Evolutionary conservation across 2,888 invertebrate species (phyloP).

Genomic region (Steinernema hermaphroditum): DNA sequence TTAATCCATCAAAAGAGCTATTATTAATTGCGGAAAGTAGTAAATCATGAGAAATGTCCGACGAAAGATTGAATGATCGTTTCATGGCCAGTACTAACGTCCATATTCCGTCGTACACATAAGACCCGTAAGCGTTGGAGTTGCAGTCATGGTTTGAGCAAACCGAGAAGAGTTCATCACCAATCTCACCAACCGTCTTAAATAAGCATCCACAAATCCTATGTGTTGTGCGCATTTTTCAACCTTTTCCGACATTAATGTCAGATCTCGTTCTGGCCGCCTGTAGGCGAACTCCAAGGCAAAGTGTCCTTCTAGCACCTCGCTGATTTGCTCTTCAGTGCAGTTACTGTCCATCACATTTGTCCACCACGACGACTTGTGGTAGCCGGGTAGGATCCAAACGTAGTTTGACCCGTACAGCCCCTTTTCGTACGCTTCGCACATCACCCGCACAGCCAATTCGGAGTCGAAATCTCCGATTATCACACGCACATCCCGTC

Average conservation of each 20-base stretch:
- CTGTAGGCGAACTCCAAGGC: constrained; percentile 68
- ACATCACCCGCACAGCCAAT: constrained; percentile 77
- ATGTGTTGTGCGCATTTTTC: no score
- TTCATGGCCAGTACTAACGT: constrained; percentile 82
- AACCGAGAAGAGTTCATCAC: constrained; percentile 37
- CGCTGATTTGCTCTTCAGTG: constrained; percentile 76
- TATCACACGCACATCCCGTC: constrained; percentile 90
- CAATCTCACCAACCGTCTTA: constrained; percentile 43
- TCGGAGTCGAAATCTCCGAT: constrained; percentile 92
- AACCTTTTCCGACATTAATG: constrained; percentile 50
- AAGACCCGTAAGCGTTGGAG: constrained; percentile 76
- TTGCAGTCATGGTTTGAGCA: constrained; percentile 68
- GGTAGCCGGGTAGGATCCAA: constrained; percentile 84
- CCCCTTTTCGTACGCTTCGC: constrained; percentile 65
- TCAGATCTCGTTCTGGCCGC: constrained; percentile 44
- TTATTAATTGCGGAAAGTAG: constrained; percentile 76
- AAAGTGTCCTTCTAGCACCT: constrained; percentile 84
- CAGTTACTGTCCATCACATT: constrained; percentile 69
- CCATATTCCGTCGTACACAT: constrained; percentile 98
- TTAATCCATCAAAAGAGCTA: constrained; percentile 86
- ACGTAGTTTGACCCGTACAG: constrained; percentile 89
- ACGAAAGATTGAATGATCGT: not conserved
- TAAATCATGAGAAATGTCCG: constrained; percentile 33
- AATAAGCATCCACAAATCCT: no score
- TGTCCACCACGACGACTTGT: constrained; percentile 49